These are phyloP conservation scores for Rhynchopsitta pachyrhyncha DNA, from an alignment of 2,113 vertebrate genomes.

Conservation along the genomic window DNA sequence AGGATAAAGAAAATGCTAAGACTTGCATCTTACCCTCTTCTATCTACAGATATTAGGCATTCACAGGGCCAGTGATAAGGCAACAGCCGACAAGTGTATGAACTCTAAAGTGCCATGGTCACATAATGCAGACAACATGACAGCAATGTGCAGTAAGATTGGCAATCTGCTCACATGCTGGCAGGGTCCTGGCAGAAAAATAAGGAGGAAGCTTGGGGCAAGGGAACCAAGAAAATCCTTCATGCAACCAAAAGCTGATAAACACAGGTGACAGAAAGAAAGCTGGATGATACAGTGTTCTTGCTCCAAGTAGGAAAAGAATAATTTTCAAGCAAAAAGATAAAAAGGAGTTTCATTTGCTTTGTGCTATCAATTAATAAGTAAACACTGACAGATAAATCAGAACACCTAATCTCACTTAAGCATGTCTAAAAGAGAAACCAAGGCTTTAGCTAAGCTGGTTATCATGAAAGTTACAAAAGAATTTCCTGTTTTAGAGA, in stretches of 20 bases:
- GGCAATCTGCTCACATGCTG: background rate
- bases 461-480: background rate
- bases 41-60: background rate
- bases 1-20: background rate
- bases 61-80: background rate
- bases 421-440: background rate
- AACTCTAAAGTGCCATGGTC: background rate
- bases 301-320: background rate
- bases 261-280: background rate
- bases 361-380: background rate
- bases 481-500: background rate
- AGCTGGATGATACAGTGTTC: background rate
- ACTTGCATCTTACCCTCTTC: background rate
- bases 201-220: accelerated
- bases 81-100: background rate
- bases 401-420: background rate
- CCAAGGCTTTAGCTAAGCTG: background rate
- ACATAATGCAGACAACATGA: background rate
- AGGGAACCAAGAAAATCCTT: background rate
- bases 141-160: background rate
- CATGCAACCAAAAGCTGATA: background rate
- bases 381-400: background rate
- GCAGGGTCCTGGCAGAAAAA: background rate
- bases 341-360: background rate
- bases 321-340: background rate